phyloP scores from a whole-genome alignment of 2,888 invertebrate genomes.

The Dryadula phaetusa region DNA sequence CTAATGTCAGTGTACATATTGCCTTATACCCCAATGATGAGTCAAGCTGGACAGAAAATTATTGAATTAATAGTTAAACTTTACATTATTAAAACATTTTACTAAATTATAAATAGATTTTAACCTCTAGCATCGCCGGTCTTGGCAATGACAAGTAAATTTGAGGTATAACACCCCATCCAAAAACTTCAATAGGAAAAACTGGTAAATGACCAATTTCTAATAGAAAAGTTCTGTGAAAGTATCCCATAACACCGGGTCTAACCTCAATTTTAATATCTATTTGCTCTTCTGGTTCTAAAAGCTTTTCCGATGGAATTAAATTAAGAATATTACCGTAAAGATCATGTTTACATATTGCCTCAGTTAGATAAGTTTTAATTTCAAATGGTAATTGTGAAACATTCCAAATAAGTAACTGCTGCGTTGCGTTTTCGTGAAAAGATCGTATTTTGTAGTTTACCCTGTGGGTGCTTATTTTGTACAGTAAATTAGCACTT shows the following conservation, averaged over 20 bases:
- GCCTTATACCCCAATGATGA: slow-evolving; percentile 76
- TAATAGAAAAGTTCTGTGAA: slow-evolving; percentile 72
- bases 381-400: slow-evolving; percentile 77
- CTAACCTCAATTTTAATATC: slow-evolving; percentile 76
- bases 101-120: slow-evolving; percentile 20
- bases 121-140: slow-evolving; percentile 54
- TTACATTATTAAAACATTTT: background rate
- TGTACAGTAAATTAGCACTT: slow-evolving; percentile 79
- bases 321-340: slow-evolving; percentile 75
- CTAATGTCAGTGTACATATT: slow-evolving; percentile 67
- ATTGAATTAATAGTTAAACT: background rate
- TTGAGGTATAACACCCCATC: slow-evolving; percentile 85
- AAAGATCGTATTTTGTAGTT: slow-evolving; percentile 78
- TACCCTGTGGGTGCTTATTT: slow-evolving; percentile 68
- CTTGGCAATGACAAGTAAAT: slow-evolving; percentile 79
- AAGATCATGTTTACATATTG: slow-evolving; percentile 62
- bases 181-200: slow-evolving; percentile 80
- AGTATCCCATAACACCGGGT: slow-evolving; percentile 83
- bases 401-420: slow-evolving; percentile 74
- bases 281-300: slow-evolving; percentile 70
- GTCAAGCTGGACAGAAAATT: slow-evolving; percentile 55
- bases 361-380: slow-evolving; percentile 67
- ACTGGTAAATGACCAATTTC: slow-evolving; percentile 84
- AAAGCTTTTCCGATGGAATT: slow-evolving; percentile 66
- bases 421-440: slow-evolving; percentile 68